These are phyloP conservation scores for Aleiodes alternator DNA, from an alignment of 2,888 invertebrate genomes.

Conservation along the genomic window DNA sequence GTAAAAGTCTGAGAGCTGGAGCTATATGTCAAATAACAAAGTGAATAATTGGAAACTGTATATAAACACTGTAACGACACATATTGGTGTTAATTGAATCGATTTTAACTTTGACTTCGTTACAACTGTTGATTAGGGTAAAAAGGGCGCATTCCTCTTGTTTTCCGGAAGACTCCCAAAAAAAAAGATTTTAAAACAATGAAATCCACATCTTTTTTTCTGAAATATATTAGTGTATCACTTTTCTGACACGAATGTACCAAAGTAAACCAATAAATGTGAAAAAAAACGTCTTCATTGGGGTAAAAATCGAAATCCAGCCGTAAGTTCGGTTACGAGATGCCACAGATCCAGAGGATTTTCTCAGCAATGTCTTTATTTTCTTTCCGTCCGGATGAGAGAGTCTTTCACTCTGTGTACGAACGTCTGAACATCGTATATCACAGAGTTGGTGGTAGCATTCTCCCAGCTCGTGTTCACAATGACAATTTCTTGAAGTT, in stretches of 20 bases:
- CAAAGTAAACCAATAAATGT: constrained; percentile 11
- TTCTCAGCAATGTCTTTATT: constrained; percentile 44
- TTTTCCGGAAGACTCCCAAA: no score
- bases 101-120: no score
- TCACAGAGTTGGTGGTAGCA: constrained; percentile 41
- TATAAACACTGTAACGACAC: no score
- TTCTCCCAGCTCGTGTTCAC: constrained; percentile 30
- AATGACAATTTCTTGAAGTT: constrained; percentile 47
- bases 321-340: constrained; percentile 51
- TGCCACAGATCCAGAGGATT: constrained; percentile 48
- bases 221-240: no score
- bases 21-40: no score
- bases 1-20: no score
- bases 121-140: no score
- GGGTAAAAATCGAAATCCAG: constrained; percentile 52
- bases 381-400: constrained; percentile 18
- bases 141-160: no score
- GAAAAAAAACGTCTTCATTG: constrained; percentile 41
- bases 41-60: no score
- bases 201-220: no score
- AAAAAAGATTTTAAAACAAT: no score
- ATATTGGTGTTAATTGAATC: no score
- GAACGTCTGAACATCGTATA: constrained; percentile 50
- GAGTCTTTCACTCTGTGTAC: constrained; percentile 7
- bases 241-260: neutral